A percentile compares a stretch with the other conserved stretches of the same genome.
phyloP scores from a whole-genome alignment of 30 jellyfish, hydroid and myxozoan species.

The Calvadosia cruxmelitensis region DNA sequence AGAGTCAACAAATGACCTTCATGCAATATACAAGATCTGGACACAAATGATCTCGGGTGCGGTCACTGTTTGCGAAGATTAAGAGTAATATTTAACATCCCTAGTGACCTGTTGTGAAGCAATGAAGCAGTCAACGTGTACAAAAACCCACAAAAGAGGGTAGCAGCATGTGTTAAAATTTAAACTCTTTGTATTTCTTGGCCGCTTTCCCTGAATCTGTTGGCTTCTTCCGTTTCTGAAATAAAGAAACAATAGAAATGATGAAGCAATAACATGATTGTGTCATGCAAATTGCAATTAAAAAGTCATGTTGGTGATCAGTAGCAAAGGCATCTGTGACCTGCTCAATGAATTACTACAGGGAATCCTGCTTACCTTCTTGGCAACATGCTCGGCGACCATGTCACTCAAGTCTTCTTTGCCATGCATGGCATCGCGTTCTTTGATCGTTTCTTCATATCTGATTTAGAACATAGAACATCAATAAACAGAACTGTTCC shows the following conservation, averaged over 20 bases:
- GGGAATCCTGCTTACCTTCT: conserved; percentile 38
- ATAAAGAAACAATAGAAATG: conserved; percentile 1
- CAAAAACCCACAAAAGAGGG: no score
- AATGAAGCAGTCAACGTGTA: no score
- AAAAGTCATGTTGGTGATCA: neutral
- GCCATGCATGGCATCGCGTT: conserved; percentile 66
- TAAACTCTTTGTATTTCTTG: conserved; percentile 93
- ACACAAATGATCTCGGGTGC: no score
- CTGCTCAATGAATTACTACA: neutral
- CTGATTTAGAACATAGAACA: conserved; percentile 10
- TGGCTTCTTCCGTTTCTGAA: conserved; percentile 94
- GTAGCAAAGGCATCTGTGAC: neutral
- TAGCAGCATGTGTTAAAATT: conserved; percentile 58
- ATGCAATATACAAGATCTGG: no score
- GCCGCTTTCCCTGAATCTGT: conserved; percentile 94
- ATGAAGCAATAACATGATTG: no score
- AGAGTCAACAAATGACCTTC: no score
- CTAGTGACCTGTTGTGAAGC: no score
- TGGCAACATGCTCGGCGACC: conserved; percentile 99
- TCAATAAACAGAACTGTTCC: no score
- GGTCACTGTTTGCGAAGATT: no score
- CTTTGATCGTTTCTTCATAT: conserved; percentile 93
- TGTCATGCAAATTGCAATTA: neutral
- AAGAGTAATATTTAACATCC: no score
- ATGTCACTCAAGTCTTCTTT: conserved; percentile 96